These are phyloP conservation scores for Cecropterus lyciades DNA, from an alignment of 1,140 invertebrate species.

Conservation along the genomic window DNA sequence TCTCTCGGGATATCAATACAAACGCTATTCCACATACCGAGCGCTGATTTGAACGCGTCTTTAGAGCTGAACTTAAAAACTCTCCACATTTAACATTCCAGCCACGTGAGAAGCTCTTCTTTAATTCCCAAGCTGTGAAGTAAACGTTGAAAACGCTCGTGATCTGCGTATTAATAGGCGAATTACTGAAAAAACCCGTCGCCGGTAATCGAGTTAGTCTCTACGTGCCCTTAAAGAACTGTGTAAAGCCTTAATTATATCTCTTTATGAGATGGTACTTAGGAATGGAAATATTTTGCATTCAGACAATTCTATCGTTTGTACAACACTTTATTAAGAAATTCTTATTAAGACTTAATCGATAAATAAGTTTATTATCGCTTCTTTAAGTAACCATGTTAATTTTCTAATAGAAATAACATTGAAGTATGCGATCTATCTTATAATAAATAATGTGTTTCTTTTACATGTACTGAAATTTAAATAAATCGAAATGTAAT, in stretches of 20 bases:
- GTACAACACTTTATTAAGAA: too few species aligned
- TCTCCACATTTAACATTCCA: constrained; percentile 36
- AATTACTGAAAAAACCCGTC: constrained; percentile 20
- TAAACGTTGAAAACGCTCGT: constrained; percentile 43
- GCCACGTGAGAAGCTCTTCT: constrained; percentile 37
- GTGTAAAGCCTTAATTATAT: constrained; percentile 23
- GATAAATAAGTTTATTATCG: too few species aligned
- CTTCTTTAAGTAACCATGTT: too few species aligned
- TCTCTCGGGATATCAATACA: too few species aligned
- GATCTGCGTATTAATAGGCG: constrained; percentile 20
- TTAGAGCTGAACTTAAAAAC: constrained; percentile 8
- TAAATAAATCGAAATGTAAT: too few species aligned
- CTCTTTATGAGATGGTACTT: constrained; percentile 7
- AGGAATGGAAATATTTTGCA: too few species aligned
- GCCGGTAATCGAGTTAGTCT: constrained; percentile 24
- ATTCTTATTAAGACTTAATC: too few species aligned
- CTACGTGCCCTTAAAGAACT: constrained; percentile 25
- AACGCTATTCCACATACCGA: not conserved
- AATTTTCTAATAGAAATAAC: too few species aligned
- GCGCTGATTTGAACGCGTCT: not conserved
- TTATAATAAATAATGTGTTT: too few species aligned
- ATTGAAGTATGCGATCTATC: too few species aligned
- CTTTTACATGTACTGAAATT: too few species aligned
- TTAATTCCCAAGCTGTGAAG: constrained; percentile 40
- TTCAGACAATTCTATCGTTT: too few species aligned